phyloP scores from a whole-genome alignment of 2,113 vertebrate species.

The Brienomyrus longianalis region DNA sequence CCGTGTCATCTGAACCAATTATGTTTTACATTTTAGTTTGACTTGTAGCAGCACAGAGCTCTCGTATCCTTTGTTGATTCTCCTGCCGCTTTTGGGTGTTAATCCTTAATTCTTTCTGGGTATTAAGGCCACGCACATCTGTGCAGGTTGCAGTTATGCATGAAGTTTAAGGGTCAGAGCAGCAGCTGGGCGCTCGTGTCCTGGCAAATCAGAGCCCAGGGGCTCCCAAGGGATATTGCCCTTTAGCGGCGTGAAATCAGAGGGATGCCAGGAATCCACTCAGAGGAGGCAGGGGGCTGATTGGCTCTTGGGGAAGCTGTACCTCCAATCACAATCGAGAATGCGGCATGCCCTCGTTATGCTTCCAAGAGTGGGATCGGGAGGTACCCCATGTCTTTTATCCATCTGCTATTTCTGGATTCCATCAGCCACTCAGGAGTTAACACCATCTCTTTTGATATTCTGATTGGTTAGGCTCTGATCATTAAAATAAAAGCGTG shows the following conservation, averaged over 20 bases:
- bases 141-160: not conserved
- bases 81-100: not conserved
- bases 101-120: not conserved
- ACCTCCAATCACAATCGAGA: not conserved
- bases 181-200: not conserved
- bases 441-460: not conserved
- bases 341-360: not conserved
- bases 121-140: not conserved
- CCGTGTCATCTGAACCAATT: not conserved
- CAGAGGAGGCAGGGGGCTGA: conserved; percentile 10
- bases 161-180: not conserved
- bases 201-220: not conserved
- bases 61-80: not conserved
- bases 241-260: not conserved
- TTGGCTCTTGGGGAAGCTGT: not conserved
- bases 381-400: not conserved
- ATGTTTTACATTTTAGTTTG: not conserved
- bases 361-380: not conserved
- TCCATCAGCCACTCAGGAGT: not conserved
- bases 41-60: not conserved
- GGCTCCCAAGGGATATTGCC: not conserved
- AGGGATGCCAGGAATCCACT: not conserved
- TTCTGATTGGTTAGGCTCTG: not conserved
- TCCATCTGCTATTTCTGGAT: not conserved
- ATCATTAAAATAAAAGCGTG: not conserved